Conservation (phyloP, 2,888 invertebrate species). For the Agrochola lychnidis region DNA sequence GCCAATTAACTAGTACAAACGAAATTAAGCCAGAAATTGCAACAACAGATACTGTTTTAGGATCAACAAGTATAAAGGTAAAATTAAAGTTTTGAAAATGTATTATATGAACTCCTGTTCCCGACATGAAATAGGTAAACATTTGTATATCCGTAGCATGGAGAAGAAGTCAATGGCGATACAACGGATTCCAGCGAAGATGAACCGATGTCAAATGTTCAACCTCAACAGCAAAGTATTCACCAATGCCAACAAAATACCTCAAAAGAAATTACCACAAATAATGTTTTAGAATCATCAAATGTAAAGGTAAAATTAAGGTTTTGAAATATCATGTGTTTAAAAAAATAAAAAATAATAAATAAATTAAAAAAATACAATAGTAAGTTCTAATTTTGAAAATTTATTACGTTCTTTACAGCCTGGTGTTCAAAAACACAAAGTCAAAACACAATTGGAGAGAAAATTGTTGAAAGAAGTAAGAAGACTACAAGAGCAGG, state of each 20-base stretch:
- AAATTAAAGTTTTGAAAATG: background rate
- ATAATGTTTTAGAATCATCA: background rate
- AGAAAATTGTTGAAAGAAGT: slow-evolving; percentile 28
- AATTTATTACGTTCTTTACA: background rate
- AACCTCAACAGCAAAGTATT: background rate
- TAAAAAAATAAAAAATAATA: too few species aligned
- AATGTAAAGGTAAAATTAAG: slow-evolving; percentile 1
- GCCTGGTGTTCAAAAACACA: slow-evolving; percentile 12
- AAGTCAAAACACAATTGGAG: slow-evolving; percentile 14
- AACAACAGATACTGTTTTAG: background rate
- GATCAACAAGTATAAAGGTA: slow-evolving; percentile 2
- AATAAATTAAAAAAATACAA: too few species aligned
- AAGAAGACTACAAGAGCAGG: background rate
- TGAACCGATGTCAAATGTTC: background rate
- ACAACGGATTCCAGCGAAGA: background rate
- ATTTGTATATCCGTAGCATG: background rate
- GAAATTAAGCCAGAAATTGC: too few species aligned
- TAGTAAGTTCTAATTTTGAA: background rate
- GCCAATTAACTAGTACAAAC: background rate
- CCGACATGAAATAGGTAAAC: too few species aligned
- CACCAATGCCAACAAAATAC: background rate
- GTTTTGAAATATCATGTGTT: background rate
- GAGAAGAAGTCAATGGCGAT: background rate
- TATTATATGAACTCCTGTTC: too few species aligned
- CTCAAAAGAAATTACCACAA: background rate